Evolutionary conservation across 2,888 invertebrate species (phyloP).

Genomic region (Volucella inanis): DNA sequence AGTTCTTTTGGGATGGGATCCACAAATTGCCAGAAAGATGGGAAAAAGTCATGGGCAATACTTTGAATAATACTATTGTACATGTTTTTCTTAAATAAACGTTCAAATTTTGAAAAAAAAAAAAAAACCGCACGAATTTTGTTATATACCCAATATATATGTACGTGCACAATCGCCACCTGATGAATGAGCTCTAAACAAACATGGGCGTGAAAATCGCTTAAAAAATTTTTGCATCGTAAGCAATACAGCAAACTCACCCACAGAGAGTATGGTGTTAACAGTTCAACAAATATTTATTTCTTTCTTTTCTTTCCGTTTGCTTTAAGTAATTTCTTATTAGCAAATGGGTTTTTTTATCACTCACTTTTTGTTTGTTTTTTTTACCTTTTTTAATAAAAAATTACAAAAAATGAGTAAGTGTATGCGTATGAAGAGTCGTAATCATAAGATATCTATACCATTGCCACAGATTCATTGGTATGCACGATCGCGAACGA

Average conservation of each 20-base stretch:
- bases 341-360: too few species aligned
- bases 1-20: too few species aligned
- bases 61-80: too few species aligned
- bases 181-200: constrained; percentile 10
- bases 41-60: too few species aligned
- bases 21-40: too few species aligned
- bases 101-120: too few species aligned
- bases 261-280: constrained; percentile 21
- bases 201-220: constrained; percentile 40
- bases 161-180: background rate
- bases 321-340: too few species aligned
- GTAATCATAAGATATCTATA: background rate
- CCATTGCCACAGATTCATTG: constrained; percentile 55
- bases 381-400: too few species aligned
- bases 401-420: background rate
- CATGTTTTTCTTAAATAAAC: too few species aligned
- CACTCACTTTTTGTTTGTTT: too few species aligned
- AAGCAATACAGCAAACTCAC: constrained; percentile 1
- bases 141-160: too few species aligned
- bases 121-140: too few species aligned
- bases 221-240: background rate
- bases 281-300: background rate
- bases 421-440: constrained; percentile 2
- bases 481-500: constrained; percentile 25
- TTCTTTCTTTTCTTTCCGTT: background rate